These are phyloP conservation scores for Colostygia pectinataria DNA, from an alignment of 2,888 invertebrate genomes.

Conservation along the genomic window DNA sequence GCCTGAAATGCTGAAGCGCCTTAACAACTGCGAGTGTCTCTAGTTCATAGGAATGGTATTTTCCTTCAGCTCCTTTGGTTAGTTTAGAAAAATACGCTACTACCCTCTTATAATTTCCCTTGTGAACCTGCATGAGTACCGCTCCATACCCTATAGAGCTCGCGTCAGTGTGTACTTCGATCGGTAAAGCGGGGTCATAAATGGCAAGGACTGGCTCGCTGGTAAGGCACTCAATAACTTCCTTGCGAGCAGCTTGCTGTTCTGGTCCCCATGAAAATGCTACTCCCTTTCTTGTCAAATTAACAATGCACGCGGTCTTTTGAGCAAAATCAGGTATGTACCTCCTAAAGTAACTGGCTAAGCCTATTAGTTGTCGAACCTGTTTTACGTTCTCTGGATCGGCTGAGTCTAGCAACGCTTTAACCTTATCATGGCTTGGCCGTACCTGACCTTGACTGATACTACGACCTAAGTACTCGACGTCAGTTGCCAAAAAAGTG, in stretches of 20 bases:
- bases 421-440: slow-evolving; percentile 26
- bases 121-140: neutral
- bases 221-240: slow-evolving; percentile 18
- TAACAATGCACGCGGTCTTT: slow-evolving; percentile 6
- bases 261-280: slow-evolving; percentile 15
- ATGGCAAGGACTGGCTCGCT: slow-evolving; percentile 27
- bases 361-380: neutral
- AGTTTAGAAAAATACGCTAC: neutral
- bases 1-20: slow-evolving; percentile 28
- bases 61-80: neutral
- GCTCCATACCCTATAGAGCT: neutral
- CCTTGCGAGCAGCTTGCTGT: slow-evolving; percentile 7
- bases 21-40: neutral
- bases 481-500: slow-evolving; percentile 21
- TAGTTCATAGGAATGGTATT: neutral
- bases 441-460: slow-evolving; percentile 35
- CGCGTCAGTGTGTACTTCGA: slow-evolving; percentile 15
- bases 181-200: slow-evolving; percentile 1
- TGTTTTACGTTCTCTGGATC: neutral
- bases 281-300: slow-evolving; percentile 10
- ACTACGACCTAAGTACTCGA: slow-evolving; percentile 36
- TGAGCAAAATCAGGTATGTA: neutral
- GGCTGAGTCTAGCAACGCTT: neutral
- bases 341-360: neutral
- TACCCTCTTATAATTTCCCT: neutral